These are phyloP conservation scores for Ligdia adustata DNA, from an alignment of 2,888 invertebrate species.

Conservation along the genomic window DNA sequence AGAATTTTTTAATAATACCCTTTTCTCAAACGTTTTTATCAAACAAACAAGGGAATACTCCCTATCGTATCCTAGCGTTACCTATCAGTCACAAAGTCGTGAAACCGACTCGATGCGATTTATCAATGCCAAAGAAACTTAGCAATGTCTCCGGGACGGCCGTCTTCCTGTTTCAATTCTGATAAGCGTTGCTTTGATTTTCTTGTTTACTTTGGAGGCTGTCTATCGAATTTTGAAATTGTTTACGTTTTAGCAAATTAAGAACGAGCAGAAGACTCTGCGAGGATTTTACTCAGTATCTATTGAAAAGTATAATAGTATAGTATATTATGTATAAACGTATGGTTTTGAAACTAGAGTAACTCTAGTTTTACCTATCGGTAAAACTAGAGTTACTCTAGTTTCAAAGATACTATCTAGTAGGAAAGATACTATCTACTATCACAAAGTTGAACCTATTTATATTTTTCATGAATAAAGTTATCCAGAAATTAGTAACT, in stretches of 20 bases:
- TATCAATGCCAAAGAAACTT: conserved; percentile 21
- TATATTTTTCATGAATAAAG: no score
- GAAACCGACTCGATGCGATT: conserved; percentile 14
- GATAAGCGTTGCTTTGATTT: conserved; percentile 18
- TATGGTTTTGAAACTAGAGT: no score
- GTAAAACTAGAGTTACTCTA: no score
- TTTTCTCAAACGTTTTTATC: not conserved
- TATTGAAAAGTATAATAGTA: no score
- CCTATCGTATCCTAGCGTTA: not conserved
- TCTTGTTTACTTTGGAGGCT: conserved; percentile 8
- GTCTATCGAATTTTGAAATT: not conserved
- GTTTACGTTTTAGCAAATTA: not conserved
- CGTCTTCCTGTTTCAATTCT: conserved; percentile 14
- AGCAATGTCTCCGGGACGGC: conserved; percentile 14
- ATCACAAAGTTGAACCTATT: no score
- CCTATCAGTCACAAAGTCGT: conserved; percentile 10
- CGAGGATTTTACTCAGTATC: no score
- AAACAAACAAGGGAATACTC: conserved; percentile 7
- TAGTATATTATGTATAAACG: no score
- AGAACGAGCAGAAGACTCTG: not conserved
- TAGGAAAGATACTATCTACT: no score
- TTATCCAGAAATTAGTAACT: no score
- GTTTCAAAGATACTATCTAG: no score
- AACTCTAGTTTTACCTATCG: no score
- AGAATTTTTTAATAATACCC: no score